Evolutionary conservation across 1,140 invertebrate species (phyloP), one percentile per base, ranked within the genome.

Genomic region (Trichonephila clavipes): DNA sequence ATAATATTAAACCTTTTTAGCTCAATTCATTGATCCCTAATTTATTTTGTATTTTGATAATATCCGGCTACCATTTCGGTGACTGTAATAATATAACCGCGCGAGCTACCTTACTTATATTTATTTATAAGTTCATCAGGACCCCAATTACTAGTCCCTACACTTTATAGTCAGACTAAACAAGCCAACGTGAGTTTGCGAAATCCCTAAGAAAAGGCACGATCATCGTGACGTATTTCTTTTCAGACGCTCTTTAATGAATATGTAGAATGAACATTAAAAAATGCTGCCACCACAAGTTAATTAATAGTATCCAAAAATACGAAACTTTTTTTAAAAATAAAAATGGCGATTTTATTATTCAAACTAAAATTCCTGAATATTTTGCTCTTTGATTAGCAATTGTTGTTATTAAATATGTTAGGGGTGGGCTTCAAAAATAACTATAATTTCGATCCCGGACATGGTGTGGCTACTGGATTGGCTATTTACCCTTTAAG

Each of bases 41-140:
- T 51, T 10, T 51, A 7, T 51, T 51, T 51, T 51, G 34, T 19
- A 40, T 77, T 77, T 77, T 40, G 28, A 77, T 77, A 77, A 77
- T 77, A 24, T 40, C 34, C 14, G 34, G 72, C 72, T 77, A 77
- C 72, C 72, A 77, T 5, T 28, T 14, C 4, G 28, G 2, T 10
- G 12, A 77, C 18, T 4, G 28, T 77, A 40, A 34, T 77, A 34
- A 77, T 7, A 28, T n/a, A n/a, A n/a, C n/a, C 28, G 40, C 1
- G 0, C 72, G 18, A 77, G 72, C 72, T 77, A 77, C 72, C 72
- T 19, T 18, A 16, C 24, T 40, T 19, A 16, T 40, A 28, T 34
- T 77, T 77, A 77, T 77, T 77, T 77, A 77, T 77, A 18, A 77
- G 34, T 40, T 77, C 72, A 77, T 77, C 72, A 77, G 18, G 4